Evolutionary conservation across 2,888 invertebrate genomes (phyloP).

Genomic region (Drosophila hamatofila): DNA sequence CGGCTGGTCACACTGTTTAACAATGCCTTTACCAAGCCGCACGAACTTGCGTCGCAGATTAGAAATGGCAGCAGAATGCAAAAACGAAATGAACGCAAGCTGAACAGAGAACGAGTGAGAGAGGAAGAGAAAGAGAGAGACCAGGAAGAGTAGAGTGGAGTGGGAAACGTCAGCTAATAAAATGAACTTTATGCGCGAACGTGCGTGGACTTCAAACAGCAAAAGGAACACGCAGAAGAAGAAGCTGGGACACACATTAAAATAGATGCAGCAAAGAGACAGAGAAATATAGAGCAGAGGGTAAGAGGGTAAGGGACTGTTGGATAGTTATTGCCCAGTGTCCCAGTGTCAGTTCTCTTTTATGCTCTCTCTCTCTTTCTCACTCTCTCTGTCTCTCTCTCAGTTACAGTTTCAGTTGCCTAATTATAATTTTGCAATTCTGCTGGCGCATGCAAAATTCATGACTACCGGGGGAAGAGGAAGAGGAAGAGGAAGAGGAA

Average conservation of each 20-base stretch:
- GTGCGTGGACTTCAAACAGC: conserved; percentile 66
- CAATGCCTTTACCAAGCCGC: conserved; percentile 8
- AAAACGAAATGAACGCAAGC: conserved; percentile 30
- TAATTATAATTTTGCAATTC: conserved; percentile 79
- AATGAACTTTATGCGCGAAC: conserved; percentile 79
- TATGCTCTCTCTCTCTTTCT: background rate
- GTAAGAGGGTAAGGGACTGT: background rate
- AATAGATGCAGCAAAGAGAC: conserved; percentile 1
- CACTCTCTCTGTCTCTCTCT: background rate
- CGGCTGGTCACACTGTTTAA: conserved; percentile 51
- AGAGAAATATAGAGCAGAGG: background rate
- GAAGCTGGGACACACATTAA: conserved; percentile 15
- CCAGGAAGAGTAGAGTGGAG: background rate
- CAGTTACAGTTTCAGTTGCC: conserved; percentile 55
- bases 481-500: background rate
- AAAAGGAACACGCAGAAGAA: conserved; percentile 18
- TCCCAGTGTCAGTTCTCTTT: conserved; percentile 4
- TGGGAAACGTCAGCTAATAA: conserved; percentile 71
- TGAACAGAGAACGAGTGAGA: conserved; percentile 13
- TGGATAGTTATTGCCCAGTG: conserved; percentile 40
- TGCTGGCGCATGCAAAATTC: conserved; percentile 80
- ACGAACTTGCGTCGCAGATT: conserved; percentile 30
- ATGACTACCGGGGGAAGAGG: conserved; percentile 35
- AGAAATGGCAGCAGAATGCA: conserved; percentile 58
- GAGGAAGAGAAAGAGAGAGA: background rate